Conservation (phyloP, 2,113 vertebrate species). For the Heterocephalus glaber region DNA sequence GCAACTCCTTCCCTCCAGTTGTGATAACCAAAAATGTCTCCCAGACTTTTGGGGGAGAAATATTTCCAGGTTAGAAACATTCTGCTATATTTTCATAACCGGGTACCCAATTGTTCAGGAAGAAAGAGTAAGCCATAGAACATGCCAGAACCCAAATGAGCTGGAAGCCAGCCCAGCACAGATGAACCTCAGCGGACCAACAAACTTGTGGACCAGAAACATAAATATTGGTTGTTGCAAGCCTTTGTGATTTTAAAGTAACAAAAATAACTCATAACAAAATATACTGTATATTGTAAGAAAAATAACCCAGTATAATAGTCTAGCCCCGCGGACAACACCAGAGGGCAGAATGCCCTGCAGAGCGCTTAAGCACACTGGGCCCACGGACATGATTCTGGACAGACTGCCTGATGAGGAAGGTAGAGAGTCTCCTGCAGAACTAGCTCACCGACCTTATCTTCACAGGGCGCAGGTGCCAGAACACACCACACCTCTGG, state of each 20-base stretch:
- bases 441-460: not conserved
- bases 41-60: not conserved
- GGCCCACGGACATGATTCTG: not conserved
- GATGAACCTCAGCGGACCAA: not conserved
- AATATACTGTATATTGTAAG: not conserved
- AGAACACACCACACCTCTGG: rapidly evolving
- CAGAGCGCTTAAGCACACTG: not conserved
- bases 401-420: rapidly evolving
- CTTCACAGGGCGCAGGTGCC: not conserved
- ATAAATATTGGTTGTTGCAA: not conserved
- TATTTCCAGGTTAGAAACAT: not conserved
- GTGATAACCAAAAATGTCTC: not conserved
- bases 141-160: not conserved
- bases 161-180: not conserved
- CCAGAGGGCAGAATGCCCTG: not conserved
- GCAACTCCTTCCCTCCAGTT: not conserved
- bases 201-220: not conserved
- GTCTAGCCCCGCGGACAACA: not conserved
- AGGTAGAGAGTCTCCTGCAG: not conserved
- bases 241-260: not conserved
- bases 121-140: not conserved
- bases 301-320: not conserved
- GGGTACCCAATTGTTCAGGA: not conserved
- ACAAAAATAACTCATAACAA: not conserved
- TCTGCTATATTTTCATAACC: not conserved